Evolutionary conservation across 2,113 vertebrate genomes (phyloP).

Genomic region (Tilapia sparmanii): DNA sequence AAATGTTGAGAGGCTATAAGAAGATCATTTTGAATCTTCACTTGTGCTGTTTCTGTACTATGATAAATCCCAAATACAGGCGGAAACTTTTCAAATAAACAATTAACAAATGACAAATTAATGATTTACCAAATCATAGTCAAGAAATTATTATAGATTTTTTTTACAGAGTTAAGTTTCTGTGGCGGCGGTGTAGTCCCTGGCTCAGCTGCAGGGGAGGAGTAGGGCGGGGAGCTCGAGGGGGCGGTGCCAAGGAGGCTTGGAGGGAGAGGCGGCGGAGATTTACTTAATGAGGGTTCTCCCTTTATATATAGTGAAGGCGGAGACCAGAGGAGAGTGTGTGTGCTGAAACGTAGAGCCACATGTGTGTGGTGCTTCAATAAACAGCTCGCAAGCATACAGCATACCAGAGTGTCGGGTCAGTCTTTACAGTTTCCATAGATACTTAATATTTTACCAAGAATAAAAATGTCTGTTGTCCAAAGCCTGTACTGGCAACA

Average conservation of each 20-base stretch:
- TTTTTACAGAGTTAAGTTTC: background rate
- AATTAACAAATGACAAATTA: background rate
- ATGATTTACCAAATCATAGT: background rate
- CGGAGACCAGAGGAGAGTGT: background rate
- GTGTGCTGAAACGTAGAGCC: background rate
- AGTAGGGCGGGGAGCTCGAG: background rate
- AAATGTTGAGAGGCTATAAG: background rate
- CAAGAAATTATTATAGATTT: background rate
- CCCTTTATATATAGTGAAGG: background rate
- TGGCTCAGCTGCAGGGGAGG: background rate
- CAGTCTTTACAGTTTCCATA: background rate
- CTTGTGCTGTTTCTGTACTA: background rate
- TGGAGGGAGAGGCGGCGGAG: background rate
- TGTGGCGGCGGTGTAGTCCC: background rate
- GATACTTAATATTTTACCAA: background rate
- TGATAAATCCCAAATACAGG: background rate
- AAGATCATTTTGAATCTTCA: background rate
- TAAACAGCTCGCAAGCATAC: background rate
- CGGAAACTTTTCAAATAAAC: background rate
- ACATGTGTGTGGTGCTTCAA: accelerated
- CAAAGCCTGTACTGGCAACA: background rate
- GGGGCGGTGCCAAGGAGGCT: background rate
- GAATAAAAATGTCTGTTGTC: background rate
- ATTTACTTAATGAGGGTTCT: background rate
- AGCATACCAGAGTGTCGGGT: background rate